Evolutionary conservation across 1,140 invertebrate species (phyloP), one percentile per base, ranked within the genome.

Genomic region (Drosophila bipectinata): DNA sequence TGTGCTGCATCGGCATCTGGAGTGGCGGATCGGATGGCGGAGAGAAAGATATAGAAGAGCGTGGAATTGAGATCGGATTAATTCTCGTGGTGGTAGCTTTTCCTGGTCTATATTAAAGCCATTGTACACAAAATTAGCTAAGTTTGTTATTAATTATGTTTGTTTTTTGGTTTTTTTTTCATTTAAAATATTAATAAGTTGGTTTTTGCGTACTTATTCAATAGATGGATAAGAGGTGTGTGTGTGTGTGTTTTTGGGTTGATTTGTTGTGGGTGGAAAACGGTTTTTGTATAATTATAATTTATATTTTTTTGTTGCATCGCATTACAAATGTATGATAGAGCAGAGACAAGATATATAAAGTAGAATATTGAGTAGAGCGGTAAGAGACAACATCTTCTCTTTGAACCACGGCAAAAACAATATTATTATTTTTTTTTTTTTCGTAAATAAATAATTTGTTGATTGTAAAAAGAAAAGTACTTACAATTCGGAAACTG

Each of bases 401-500:
- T 75, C 39, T 58, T 74, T 45, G 26, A 54, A 54, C 47, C 57
- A 63, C 57, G 72, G 71, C 60, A 74, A 74, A 74, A 57, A 74
- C 47, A 74, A 74, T 64, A 74, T 51, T 61, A 59, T 21, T 18
- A 18, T 58, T 55, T 49, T 14, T 30, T 9, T 30, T 9, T 66
- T 28, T 5, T 63, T 32, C 24, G 41, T 62, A 74, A 74, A 64
- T 63, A 67, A 58, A 62, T 77, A 69, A 24, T 26, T 80, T 74
- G 62, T 78, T 78, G 59, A 64, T 82, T 82, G 21, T 69, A 67
- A 84, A 79, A 83, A 82, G 80, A 79, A 79, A 90, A 90, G 83
- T 90, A 90, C 88, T 90, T 90, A 90, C 88, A 89, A 90, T 90
- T 90, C 87, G 77, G 51, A 87, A 85, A 90, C 83, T 88, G 83